Evolutionary conservation across 2,888 invertebrate species (phyloP), one percentile per base, ranked within the genome.

Genomic region (Leptinotarsa haldemani): DNA sequence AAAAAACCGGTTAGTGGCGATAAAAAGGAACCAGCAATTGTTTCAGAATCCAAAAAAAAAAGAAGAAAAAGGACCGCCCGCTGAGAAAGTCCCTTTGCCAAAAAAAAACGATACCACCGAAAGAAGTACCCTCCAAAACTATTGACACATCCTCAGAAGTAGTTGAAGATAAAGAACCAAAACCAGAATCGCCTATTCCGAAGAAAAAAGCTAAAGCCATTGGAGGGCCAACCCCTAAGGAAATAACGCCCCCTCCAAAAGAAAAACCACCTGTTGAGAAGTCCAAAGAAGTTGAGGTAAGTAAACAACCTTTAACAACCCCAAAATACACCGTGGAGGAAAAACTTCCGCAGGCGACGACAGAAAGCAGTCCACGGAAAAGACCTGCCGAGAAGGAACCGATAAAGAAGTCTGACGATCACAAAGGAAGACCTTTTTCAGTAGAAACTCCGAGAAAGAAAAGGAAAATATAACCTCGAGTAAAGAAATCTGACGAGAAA

Each of bases 61-160:
- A 65, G 65, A 72, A 71, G 56, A 53, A 46, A 30, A 74, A 61
- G 65, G 7, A 20, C 13, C 13, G 30, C 16, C 16, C 50, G 15
- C 20, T n/a, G 67, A 53, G 16, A 40, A 64, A 58, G 47, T 3
- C 5, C 50, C 63, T 70, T 63, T 22, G 63, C 30, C 63, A n/a
- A 61, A 69, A 40, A 50, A 50, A 50, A 50, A 1, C 1, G 4
- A 16, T n/a, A 16, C 16, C 4, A 16, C 25, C 25, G 16, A 48
- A 48, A 25, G 22, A 65, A 46, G 20, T 12, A 18, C 65, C 18
- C 3, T 18, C n/a, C 15, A 15, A 48, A 65, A 20, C 53, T 46
- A 46, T 52, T 5, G 16, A 3, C 48, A 58, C 15, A 69, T 30
- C 40, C 30, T 18, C 64, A 64, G 16, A 7, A 22, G 25, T 9